These are phyloP conservation scores for Aphaenogaster ashmeadi DNA, from an alignment of 1,140 invertebrate species.

Conservation along the genomic window DNA sequence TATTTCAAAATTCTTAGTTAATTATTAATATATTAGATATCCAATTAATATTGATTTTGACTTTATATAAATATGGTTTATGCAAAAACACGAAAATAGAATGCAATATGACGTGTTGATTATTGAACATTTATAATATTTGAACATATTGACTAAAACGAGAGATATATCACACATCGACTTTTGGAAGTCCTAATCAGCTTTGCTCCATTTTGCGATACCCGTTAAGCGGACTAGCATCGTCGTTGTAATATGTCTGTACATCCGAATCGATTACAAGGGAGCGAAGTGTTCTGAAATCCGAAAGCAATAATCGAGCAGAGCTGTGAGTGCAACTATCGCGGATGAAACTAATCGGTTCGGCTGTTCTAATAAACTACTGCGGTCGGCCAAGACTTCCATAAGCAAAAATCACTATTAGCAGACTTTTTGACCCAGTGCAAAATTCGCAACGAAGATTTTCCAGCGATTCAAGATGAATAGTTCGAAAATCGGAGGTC, in stretches of 20 bases:
- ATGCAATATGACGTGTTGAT: not conserved
- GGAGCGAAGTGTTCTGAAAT: constrained; percentile 45
- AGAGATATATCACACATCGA: constrained; percentile 5
- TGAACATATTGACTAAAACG: constrained; percentile 29
- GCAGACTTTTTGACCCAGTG: not conserved
- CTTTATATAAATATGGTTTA: not conserved
- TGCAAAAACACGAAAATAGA: not conserved
- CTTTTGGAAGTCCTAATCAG: constrained; percentile 38
- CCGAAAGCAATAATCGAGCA: constrained; percentile 60
- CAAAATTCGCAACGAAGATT: constrained; percentile 23
- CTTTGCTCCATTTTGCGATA: constrained; percentile 57
- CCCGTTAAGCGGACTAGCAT: constrained; percentile 7
- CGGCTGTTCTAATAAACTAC: constrained; percentile 39
- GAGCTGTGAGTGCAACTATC: constrained; percentile 30
- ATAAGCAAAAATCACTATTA: constrained; percentile 9
- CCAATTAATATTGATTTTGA: not conserved
- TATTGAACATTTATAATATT: not conserved
- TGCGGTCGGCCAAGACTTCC: constrained; percentile 25
- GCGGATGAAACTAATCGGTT: constrained; percentile 45
- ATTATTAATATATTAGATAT: not conserved
- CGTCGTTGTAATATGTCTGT: constrained; percentile 38
- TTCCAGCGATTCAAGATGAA: not conserved
- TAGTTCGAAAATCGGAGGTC: not conserved
- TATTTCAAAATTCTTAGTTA: constrained; percentile 20
- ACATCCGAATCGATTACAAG: constrained; percentile 55